Evolutionary conservation across 2,113 vertebrate genomes (phyloP), one percentile per base, ranked within the genome.

Genomic region (Egretta garzetta): DNA sequence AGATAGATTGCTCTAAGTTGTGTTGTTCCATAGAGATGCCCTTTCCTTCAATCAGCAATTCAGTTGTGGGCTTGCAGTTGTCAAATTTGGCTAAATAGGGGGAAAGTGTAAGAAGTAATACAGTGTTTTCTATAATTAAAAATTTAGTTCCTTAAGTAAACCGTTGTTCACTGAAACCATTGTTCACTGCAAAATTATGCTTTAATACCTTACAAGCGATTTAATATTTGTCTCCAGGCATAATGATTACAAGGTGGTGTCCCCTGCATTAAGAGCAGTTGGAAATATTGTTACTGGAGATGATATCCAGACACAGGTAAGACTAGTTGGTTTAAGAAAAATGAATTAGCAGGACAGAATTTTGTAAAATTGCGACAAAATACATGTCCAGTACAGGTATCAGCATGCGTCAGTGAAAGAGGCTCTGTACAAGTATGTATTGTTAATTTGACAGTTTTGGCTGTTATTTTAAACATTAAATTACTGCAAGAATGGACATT

Each of bases 271-370:
- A 85, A 98, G 99, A 97, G 99, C 99, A 37, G 99, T 99, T 95
- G 99, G 99, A 90, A 99, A 99, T 98, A 99, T 99, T 94, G 99
- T 99, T 89, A 99, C 99, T 55, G 99, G 99, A 74, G 99, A 99
- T 96, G 99, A 99, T 97, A 98, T 99, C 96, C 99, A 99, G 96
- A 99, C 99, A 96, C 99, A 99, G 99, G 99, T 99, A 95, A 98
- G 98, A 93, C 55, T 62, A 94, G 5, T 62, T 72, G 55, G 75
- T 88, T 80, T 80, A 49, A 70, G 52, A 90, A 95, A 94, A 85
- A 41, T 27, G 9, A 76, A 50, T 86, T 39, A 15, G 3, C 59
- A 45, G 28, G n/a, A 47, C 10, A 86, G 11, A 83, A 63, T 63
- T 92, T 72, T 73, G 62, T 52, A 39, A 62, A 80, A 19, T 49